Evolutionary conservation across 2,797 vertebrate species (phyloP).

Genomic region (Cossypha heuglini): DNA sequence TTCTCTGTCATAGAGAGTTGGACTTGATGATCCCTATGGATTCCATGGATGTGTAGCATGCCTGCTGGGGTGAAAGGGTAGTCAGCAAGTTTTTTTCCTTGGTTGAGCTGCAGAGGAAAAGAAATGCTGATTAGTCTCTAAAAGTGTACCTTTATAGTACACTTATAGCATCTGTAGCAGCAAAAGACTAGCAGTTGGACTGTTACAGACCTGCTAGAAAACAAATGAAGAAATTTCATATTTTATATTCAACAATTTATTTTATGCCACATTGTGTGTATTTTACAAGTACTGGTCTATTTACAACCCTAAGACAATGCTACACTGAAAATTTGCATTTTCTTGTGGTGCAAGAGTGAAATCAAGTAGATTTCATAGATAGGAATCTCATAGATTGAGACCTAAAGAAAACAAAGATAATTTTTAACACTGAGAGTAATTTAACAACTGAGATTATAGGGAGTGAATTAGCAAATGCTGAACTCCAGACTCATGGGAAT

Average conservation of each 20-base stretch:
- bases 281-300: background rate
- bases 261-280: background rate
- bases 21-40: background rate
- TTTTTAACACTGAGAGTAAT: background rate
- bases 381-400: background rate
- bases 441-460: background rate
- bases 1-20: background rate
- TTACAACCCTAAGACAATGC: background rate
- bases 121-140: background rate
- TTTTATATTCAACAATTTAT: background rate
- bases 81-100: background rate
- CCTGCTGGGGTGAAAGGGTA: background rate
- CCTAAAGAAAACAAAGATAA: background rate
- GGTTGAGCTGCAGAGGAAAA: background rate
- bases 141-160: background rate
- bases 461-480: background rate
- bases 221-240: background rate
- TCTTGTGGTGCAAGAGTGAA: background rate
- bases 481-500: background rate
- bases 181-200: background rate
- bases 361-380: background rate
- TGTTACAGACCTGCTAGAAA: background rate
- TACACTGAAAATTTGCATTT: background rate
- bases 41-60: background rate
- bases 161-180: accelerated